These are phyloP conservation scores for Selene dorsalis DNA, from an alignment of 2,797 vertebrate genomes.

Conservation along the genomic window DNA sequence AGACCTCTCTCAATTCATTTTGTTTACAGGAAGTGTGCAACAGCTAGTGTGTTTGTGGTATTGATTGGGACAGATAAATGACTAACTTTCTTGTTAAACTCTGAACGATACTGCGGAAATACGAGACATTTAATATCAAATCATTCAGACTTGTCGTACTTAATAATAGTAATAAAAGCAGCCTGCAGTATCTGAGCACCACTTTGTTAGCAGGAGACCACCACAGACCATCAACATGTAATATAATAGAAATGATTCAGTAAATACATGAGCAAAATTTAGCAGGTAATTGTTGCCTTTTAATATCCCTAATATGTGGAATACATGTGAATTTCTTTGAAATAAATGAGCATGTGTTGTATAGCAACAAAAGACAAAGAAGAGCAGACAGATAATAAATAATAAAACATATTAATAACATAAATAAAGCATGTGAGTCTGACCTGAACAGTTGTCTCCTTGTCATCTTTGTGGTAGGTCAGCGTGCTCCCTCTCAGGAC, in stretches of 20 bases:
- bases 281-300: neutral
- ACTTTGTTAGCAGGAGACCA: neutral
- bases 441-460: constrained; percentile 91
- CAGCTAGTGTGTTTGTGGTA: constrained; percentile 31
- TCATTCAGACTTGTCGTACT: neutral
- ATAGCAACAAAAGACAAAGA: neutral
- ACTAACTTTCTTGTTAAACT: neutral
- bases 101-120: neutral
- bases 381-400: neutral
- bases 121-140: neutral
- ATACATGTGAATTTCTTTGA: neutral
- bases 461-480: constrained; percentile 94
- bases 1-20: constrained; percentile 16
- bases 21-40: constrained; percentile 65
- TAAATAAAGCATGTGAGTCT: neutral
- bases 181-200: neutral
- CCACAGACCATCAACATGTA: neutral
- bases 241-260: neutral
- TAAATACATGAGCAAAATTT: neutral
- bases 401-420: neutral
- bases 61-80: constrained; percentile 32
- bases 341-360: neutral
- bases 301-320: neutral
- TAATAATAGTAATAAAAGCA: neutral
- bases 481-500: constrained; percentile 90